A percentile compares a stretch with the other conserved stretches of the same genome.
Evolutionary conservation across 2,113 vertebrate species (phyloP).

Genomic region (Pica pica): DNA sequence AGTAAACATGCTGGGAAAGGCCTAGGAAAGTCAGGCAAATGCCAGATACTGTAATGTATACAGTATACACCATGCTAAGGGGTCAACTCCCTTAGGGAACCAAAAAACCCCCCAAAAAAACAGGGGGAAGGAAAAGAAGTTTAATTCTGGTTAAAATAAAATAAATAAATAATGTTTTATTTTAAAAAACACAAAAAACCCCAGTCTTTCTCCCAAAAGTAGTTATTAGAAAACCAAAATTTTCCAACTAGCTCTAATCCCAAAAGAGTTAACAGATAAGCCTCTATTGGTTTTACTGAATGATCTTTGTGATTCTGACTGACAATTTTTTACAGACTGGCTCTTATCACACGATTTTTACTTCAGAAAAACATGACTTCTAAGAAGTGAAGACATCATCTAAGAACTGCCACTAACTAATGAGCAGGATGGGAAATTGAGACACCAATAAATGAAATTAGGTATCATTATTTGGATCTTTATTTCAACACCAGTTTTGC

Average conservation of each 20-base stretch:
- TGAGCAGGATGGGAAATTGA: neutral
- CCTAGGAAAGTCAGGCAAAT: neutral
- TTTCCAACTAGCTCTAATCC: neutral
- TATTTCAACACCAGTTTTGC: neutral
- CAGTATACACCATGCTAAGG: neutral
- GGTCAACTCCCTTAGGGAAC: neutral
- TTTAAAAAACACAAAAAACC: accelerated
- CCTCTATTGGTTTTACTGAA: neutral
- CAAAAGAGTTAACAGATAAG: neutral
- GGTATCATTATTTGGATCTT: neutral
- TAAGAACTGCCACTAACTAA: neutral
- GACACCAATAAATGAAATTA: neutral
- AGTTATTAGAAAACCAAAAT: neutral
- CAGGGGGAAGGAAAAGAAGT: neutral
- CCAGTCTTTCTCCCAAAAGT: neutral
- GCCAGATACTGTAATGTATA: neutral
- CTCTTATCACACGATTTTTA: neutral
- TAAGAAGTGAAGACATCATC: neutral
- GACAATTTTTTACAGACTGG: neutral
- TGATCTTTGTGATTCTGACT: neutral
- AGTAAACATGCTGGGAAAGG: neutral
- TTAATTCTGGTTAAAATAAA: neutral
- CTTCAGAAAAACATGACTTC: neutral
- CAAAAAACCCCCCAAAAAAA: neutral
- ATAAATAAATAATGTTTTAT: neutral